Percentiles rank a stretch among this genome's conserved stretches.
These are phyloP conservation scores for Colossoma macropomum DNA, from an alignment of 2,113 vertebrate genomes.

Conservation along the genomic window DNA sequence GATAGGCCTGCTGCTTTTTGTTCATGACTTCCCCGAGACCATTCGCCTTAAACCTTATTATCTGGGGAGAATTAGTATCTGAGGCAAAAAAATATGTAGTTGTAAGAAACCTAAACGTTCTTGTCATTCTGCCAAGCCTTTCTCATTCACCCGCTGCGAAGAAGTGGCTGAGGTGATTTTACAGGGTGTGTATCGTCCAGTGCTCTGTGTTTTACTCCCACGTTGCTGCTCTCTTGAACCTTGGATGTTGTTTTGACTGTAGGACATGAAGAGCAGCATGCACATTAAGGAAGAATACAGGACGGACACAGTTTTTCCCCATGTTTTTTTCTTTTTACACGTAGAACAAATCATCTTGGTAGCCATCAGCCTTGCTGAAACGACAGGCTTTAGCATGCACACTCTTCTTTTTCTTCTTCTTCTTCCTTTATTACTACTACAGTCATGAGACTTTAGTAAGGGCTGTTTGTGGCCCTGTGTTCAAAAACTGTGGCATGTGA, in stretches of 20 bases:
- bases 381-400: background rate
- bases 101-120: background rate
- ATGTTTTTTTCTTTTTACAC: background rate
- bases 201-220: conserved; percentile 13
- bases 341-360: background rate
- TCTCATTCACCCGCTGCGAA: background rate
- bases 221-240: conserved; percentile 14
- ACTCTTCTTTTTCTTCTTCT: background rate
- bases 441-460: conserved; percentile 67
- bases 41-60: background rate
- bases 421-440: too few relatives aligned
- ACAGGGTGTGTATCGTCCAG: background rate
- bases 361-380: background rate
- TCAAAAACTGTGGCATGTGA: conserved; percentile 64
- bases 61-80: background rate
- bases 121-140: background rate
- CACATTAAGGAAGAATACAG: background rate
- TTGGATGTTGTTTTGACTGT: conserved; percentile 15
- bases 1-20: conserved; percentile 27
- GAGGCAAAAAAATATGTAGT: background rate
- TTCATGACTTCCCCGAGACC: background rate
- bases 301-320: background rate
- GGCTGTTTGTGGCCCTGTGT: conserved; percentile 58
- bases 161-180: conserved; percentile 15
- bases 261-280: conserved; percentile 2